Percentiles rank a stretch among this genome's conserved stretches.
Conservation (phyloP, 2,888 invertebrate species). For the Cryptocephalus moraei region DNA sequence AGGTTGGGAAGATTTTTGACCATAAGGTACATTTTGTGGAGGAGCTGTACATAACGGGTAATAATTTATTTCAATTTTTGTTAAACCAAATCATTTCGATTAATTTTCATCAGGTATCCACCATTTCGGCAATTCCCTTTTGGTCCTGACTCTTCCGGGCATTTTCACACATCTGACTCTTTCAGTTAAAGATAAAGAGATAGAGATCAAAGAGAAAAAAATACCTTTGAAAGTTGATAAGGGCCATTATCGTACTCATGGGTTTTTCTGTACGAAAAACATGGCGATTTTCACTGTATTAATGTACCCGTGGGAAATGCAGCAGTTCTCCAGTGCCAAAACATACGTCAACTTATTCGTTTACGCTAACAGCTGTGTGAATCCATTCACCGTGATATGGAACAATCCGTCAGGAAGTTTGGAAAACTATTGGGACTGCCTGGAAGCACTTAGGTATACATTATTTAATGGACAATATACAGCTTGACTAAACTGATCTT, state of each 20-base stretch:
- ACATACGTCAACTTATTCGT: conserved; percentile 22
- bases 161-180: conserved; percentile 26
- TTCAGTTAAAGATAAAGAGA: conserved; percentile 19
- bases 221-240: conserved; percentile 27
- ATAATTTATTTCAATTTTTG: not conserved
- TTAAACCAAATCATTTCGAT: conserved; percentile 1
- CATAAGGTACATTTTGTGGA: conserved; percentile 20
- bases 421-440: conserved; percentile 30
- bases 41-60: conserved; percentile 29
- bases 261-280: conserved; percentile 27
- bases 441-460: conserved; percentile 30
- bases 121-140: conserved; percentile 21
- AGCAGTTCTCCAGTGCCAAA: conserved; percentile 19
- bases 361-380: conserved; percentile 21
- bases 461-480: too few relatives aligned
- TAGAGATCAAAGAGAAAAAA: conserved; percentile 21
- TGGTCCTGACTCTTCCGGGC: conserved; percentile 26
- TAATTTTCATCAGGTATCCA: conserved; percentile 23
- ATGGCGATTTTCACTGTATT: conserved; percentile 25
- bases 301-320: conserved; percentile 22
- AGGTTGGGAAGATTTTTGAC: conserved; percentile 24
- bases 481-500: too few relatives aligned
- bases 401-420: conserved; percentile 24
- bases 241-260: conserved; percentile 23
- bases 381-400: conserved; percentile 27